phyloP scores from a whole-genome alignment of 2,797 vertebrate species.

The Delichon dasypus region DNA sequence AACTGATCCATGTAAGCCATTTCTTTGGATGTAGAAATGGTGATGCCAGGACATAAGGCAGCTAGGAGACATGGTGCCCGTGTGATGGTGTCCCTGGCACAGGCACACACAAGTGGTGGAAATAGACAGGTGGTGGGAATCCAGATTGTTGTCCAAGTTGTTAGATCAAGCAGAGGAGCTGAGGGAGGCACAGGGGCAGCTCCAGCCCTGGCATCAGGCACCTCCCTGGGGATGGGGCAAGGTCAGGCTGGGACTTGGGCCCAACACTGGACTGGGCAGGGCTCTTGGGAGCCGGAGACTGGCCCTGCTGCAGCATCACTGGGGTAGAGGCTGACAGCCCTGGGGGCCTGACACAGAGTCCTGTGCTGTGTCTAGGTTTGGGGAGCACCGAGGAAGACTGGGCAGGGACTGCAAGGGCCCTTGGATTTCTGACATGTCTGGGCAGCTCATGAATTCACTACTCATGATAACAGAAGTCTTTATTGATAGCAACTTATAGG shows the following conservation, averaged over 20 bases:
- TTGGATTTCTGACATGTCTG: not conserved
- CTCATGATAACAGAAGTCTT: not conserved
- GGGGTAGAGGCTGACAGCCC: not conserved
- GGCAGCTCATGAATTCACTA: not conserved
- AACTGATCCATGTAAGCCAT: not conserved
- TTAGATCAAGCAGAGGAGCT: not conserved
- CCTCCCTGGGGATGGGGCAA: too few relatives aligned
- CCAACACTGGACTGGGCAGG: too few relatives aligned
- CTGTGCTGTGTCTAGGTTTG: too few relatives aligned
- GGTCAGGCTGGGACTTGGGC: rapidly evolving
- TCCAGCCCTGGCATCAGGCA: rapidly evolving
- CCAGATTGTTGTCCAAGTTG: not conserved
- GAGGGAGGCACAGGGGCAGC: not conserved
- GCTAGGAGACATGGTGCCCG: not conserved
- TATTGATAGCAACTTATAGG: not conserved
- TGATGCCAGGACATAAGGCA: not conserved
- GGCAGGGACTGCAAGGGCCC: not conserved
- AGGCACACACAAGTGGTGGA: not conserved
- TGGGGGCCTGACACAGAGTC: not conserved
- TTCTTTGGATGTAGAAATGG: not conserved
- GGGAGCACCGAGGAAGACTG: not conserved
- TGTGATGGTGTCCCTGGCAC: rapidly evolving
- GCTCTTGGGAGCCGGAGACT: not conserved
- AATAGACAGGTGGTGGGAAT: not conserved
- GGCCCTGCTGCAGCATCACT: not conserved